These are phyloP conservation scores for Canis aureus DNA, from an alignment of 2,113 vertebrate genomes.

Conservation along the genomic window DNA sequence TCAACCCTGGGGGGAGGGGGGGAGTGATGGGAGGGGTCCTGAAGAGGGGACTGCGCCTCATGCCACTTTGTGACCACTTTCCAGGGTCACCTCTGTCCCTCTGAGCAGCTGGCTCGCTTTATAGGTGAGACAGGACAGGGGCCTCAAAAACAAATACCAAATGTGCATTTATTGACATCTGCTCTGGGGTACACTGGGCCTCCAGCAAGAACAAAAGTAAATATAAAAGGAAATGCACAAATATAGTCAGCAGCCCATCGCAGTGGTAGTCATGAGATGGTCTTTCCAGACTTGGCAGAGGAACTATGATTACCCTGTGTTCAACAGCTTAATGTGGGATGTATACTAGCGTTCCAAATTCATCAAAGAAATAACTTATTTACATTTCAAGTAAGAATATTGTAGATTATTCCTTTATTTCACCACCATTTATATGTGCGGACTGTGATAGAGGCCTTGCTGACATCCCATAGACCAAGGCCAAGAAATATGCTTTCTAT, in stretches of 20 bases:
- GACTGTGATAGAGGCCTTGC: slow-evolving; percentile 79
- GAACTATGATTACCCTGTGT: slow-evolving; percentile 63
- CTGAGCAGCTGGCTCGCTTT: slow-evolving; percentile 45
- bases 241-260: background rate
- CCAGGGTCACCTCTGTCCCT: background rate
- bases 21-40: too few species aligned
- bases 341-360: slow-evolving; percentile 69
- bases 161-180: slow-evolving; percentile 70
- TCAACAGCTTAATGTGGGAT: slow-evolving; percentile 56
- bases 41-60: background rate
- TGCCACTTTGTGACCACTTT: background rate
- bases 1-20: background rate
- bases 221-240: slow-evolving; percentile 7
- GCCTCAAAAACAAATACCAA: slow-evolving; percentile 61
- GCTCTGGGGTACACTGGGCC: background rate
- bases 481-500: slow-evolving; percentile 71
- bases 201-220: slow-evolving; percentile 33
- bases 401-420: slow-evolving; percentile 84
- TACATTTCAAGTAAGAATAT: slow-evolving; percentile 95
- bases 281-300: slow-evolving; percentile 14
- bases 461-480: slow-evolving; percentile 75
- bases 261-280: background rate
- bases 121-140: slow-evolving; percentile 51
- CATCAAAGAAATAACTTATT: slow-evolving; percentile 92
- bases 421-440: slow-evolving; percentile 76